Percentiles rank a stretch among this genome's conserved stretches.
These are phyloP conservation scores for Karalla daura DNA, from an alignment of 2,797 vertebrate genomes.

Conservation along the genomic window DNA sequence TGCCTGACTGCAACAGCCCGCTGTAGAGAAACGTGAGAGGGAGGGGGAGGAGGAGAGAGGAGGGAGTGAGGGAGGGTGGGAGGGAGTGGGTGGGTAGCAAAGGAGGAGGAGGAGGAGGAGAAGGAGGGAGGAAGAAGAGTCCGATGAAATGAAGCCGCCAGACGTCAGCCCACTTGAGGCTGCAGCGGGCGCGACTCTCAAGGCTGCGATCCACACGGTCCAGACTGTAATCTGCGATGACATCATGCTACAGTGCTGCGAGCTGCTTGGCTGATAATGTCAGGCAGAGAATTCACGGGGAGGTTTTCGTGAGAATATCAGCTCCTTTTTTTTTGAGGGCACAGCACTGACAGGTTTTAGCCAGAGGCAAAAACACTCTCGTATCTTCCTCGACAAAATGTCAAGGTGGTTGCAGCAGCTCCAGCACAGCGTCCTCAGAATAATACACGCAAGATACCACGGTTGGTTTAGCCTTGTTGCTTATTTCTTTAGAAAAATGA, in stretches of 20 bases:
- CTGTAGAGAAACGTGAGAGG: constrained; percentile 71
- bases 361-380: constrained; percentile 18
- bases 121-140: constrained; percentile 48
- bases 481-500: constrained; percentile 5
- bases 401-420: constrained; percentile 15
- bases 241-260: constrained; percentile 66
- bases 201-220: constrained; percentile 54
- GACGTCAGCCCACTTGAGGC: constrained; percentile 72
- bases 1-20: constrained; percentile 81
- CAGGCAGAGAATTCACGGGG: constrained; percentile 33
- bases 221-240: constrained; percentile 69
- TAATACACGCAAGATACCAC: not conserved
- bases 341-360: constrained; percentile 17
- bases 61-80: too few species aligned
- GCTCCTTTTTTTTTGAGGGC: constrained; percentile 11
- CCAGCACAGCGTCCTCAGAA: not conserved
- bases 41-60: constrained; percentile 36
- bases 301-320: constrained; percentile 32
- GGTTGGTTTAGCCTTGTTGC: not conserved
- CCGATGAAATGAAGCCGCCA: constrained; percentile 52
- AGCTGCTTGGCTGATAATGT: constrained; percentile 46
- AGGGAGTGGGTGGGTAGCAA: constrained; percentile 25
- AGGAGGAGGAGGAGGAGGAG: constrained; percentile 27
- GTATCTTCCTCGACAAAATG: constrained; percentile 22
- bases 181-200: constrained; percentile 52